Base-by-base conservation (phyloP, 2,888 invertebrate species). In the Scaptomyza parva region DNA sequence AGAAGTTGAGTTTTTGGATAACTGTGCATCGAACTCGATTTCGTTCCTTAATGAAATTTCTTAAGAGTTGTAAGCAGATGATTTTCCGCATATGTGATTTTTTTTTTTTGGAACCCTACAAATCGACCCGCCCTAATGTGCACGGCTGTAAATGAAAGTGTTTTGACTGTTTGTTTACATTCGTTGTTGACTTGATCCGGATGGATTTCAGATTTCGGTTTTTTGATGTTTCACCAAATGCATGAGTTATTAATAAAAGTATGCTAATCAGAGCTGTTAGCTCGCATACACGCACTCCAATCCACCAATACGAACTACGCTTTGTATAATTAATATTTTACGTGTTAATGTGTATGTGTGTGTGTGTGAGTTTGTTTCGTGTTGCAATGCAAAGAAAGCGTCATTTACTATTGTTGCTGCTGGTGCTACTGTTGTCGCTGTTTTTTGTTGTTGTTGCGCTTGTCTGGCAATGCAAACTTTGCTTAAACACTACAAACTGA, bases 261-360 rank as follows among this genome's bases (percentile, higher is more conserved):
- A 59, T 79, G 88, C 76, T 88, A 88, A 88, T 88, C 75, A 83
- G 77, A 72, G 70, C 54, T 41, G 26, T n/a, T 24, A 33, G 24
- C 18, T 11, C 26, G 26, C 45, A 41, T 37, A 30, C 57, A 52
- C 53, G 22, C 17, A n/a, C 48, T 26, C 9, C 6, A 1, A 35
- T 47, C 52, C 52, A 24, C 57, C 22, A 28, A 59, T 43, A 17
- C 17, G 0, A 9, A 12, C 18, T 33, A 53, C 26, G 30, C 2
- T 28, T 55, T 57, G 28, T 44, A 44, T 28, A 39, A 39, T 24
- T 44, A 35, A 35, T 48, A 48, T 39, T 39, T 22, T 20, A 14
- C 20, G 12, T 37, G 26, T n/a, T n/a, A n/a, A 20, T 12, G 30
- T 52, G 0, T 43, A 11, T 40, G 20, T 41, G 52, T 45, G 51